Conservation (phyloP, 2,797 vertebrate genomes). For the Mormyrops attenuatus region DNA sequence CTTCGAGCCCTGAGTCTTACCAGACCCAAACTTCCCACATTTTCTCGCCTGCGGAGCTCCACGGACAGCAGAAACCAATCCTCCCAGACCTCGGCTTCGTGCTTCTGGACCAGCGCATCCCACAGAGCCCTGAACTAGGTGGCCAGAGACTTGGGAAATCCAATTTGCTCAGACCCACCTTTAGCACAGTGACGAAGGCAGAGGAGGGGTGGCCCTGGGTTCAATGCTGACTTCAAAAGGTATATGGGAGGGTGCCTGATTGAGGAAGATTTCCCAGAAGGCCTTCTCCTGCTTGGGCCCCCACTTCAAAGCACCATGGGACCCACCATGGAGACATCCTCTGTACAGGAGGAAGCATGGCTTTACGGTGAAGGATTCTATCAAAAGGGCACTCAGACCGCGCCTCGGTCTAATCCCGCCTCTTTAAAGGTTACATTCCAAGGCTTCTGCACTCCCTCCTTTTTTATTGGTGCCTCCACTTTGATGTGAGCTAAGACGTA, state of each 20-base stretch:
- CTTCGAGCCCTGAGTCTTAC: neutral
- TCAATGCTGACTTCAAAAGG: neutral
- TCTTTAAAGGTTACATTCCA: neutral
- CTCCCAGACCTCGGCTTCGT: neutral
- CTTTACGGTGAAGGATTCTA: neutral
- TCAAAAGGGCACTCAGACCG: neutral
- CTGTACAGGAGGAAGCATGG: neutral
- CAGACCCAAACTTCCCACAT: neutral
- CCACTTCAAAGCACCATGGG: conserved; percentile 22
- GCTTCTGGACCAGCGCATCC: neutral
- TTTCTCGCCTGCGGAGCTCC: neutral
- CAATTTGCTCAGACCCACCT: neutral
- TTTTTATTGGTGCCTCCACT: neutral
- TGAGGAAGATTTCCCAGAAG: neutral
- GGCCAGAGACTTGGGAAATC: neutral
- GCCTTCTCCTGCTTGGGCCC: conserved; percentile 11
- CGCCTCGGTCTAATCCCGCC: neutral
- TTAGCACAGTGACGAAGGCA: neutral
- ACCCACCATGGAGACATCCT: neutral
- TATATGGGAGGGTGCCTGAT: neutral
- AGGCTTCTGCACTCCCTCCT: neutral
- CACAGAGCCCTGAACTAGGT: neutral
- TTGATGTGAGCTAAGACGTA: neutral
- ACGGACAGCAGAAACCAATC: neutral
- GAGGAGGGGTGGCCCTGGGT: neutral